Percentiles rank a stretch among this genome's conserved stretches.
These are phyloP conservation scores for Psephotus haematonotus DNA, from an alignment of 2,113 vertebrate species.

Conservation along the genomic window DNA sequence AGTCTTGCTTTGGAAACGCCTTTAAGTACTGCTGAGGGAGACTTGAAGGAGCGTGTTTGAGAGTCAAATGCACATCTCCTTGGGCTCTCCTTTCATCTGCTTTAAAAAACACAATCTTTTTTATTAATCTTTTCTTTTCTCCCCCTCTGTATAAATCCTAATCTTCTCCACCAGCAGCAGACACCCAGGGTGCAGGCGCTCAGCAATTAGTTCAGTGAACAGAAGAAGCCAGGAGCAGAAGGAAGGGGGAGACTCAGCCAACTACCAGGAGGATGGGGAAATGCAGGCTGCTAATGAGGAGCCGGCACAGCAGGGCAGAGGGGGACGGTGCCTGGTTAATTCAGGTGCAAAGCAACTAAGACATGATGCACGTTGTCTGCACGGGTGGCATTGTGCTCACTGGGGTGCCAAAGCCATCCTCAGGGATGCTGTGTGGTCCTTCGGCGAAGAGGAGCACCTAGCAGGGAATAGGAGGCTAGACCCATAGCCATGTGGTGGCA, in stretches of 20 bases:
- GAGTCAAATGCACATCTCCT: conserved; percentile 78
- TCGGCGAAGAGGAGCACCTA: background rate
- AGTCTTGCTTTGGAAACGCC: conserved; percentile 76
- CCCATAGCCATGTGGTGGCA: background rate
- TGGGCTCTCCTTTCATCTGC: conserved; percentile 79
- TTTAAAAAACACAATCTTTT: conserved; percentile 73
- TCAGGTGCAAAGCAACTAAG: background rate
- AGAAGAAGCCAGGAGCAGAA: conserved; percentile 27
- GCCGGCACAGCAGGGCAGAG: background rate
- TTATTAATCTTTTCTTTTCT: conserved; percentile 56
- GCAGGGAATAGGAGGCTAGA: background rate
- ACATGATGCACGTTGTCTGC: accelerated
- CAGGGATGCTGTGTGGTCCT: background rate
- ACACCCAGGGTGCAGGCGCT: conserved; percentile 55
- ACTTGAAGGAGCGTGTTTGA: conserved; percentile 75
- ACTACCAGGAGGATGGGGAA: background rate
- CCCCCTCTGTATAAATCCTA: conserved; percentile 64
- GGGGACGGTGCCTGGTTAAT: background rate
- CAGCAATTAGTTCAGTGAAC: conserved; percentile 66
- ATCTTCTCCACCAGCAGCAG: conserved; percentile 72
- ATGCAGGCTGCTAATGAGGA: conserved; percentile 34
- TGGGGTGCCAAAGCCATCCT: background rate
- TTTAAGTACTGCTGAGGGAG: conserved; percentile 78
- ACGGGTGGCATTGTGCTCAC: accelerated
- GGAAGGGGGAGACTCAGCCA: conserved; percentile 32